phyloP scores from a whole-genome alignment of 35 echinoderm and acorn worm species.

The Strongylocentrotus purpuratus region DNA sequence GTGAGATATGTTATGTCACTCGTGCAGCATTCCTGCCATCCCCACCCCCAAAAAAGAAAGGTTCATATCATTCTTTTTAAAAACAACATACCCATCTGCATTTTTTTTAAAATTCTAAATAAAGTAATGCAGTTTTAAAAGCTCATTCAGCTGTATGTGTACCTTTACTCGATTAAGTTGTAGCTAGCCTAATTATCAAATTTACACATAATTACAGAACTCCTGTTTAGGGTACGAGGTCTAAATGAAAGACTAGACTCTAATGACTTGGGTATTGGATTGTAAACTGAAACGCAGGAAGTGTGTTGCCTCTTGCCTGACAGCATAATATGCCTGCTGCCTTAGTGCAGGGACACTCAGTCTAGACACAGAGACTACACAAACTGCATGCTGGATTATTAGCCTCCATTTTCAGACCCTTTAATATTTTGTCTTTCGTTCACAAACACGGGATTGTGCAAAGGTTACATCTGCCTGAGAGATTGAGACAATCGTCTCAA shows the following conservation, averaged over 20 bases:
- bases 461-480: too few species aligned
- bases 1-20: too few species aligned
- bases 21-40: too few species aligned
- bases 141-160: too few species aligned
- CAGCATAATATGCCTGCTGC: not conserved
- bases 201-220: not conserved
- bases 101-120: too few species aligned
- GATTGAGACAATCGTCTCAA: too few species aligned
- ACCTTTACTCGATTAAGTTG: too few species aligned
- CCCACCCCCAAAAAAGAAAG: too few species aligned
- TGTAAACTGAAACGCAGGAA: not conserved
- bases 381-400: not conserved
- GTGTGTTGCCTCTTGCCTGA: not conserved
- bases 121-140: too few species aligned
- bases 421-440: not conserved
- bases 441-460: not conserved
- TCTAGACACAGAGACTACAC: not conserved
- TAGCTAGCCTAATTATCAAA: not conserved
- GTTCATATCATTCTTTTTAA: too few species aligned
- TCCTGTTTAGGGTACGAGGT: not conserved
- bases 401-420: not conserved
- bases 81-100: too few species aligned
- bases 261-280: not conserved
- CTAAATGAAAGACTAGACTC: not conserved
- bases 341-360: constrained; percentile 4